Evolutionary conservation across 2,113 vertebrate genomes (phyloP), one percentile per base, ranked within the genome.

Genomic region (Saguinus midas): DNA sequence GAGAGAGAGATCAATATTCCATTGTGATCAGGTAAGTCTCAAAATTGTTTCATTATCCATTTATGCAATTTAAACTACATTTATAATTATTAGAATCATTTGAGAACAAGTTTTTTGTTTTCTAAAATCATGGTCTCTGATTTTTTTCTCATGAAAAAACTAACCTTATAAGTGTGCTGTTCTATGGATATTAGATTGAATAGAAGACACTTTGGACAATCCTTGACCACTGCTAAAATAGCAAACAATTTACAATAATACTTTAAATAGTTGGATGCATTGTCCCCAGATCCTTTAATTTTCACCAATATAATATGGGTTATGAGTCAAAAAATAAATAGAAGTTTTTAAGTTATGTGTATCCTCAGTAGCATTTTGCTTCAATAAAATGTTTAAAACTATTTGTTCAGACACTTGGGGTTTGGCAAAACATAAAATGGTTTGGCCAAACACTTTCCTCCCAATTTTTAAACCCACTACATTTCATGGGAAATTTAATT

Each of bases 401-500:
- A 43, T 87, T 91, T 96, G 94, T 94, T 84, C 85, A 94, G 96
- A 97, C 90, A 95, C 87, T 92, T 94, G 68, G 88, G 58, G 68
- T 96, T 97, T 97, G 94, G 96, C 95, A 95, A 95, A 94, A 94
- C 72, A 80, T 78, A 86, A 92, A 95, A 52, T 79, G 3, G 23
- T 68, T 96, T 97, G 91, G 81, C 94, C 55, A 96, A 89, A 25
- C 37, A 72, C 48, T 79, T 96, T 96, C 50, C 37, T 95, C 78
- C n/a, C 9, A 83, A 81, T 91, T 96, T 97, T 96, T 64, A 97
- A 96, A 95, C 32, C 57, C 55, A 96, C 27, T 82, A 32, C 8
- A 92, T 96, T 97, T 96, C 88, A 95, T 95, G 64, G 87, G 85
- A 96, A 97, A 98, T 97, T 97, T 93, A 94, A 88, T 95, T 97